Conservation (phyloP, 2,797 vertebrate species). For the Pristis pectinata region DNA sequence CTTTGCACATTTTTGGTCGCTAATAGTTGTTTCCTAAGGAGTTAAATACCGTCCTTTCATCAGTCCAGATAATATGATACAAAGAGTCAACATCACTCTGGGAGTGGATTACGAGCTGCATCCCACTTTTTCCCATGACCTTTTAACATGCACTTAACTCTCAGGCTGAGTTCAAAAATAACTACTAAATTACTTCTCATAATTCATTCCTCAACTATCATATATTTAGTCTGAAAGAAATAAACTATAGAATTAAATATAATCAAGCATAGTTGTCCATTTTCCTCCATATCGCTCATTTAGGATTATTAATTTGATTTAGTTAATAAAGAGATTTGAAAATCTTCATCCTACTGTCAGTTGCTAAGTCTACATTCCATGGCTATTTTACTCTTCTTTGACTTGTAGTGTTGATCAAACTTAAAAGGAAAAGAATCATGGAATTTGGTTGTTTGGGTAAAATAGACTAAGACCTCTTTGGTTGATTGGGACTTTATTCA, state of each 20-base stretch:
- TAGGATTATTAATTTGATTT: background rate
- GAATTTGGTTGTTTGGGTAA: background rate
- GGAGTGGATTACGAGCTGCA: background rate
- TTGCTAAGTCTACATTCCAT: background rate
- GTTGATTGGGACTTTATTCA: no score
- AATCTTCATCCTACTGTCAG: background rate
- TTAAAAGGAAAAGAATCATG: background rate
- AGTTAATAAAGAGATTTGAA: background rate
- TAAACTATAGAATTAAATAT: background rate
- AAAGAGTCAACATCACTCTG: background rate
- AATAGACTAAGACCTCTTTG: background rate
- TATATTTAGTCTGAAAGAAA: background rate
- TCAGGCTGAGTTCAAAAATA: slow-evolving; percentile 11
- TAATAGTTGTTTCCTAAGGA: background rate
- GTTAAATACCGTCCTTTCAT: background rate
- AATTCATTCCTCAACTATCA: background rate
- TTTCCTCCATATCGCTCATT: background rate
- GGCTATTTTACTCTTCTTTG: background rate
- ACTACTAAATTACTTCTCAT: background rate
- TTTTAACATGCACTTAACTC: slow-evolving; percentile 7
- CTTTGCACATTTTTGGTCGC: background rate
- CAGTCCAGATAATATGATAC: background rate
- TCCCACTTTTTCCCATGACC: background rate
- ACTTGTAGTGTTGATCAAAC: background rate
- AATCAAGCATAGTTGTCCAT: background rate